phyloP scores from a whole-genome alignment of 2,888 invertebrate genomes.

The Zaprionus lineosus region DNA sequence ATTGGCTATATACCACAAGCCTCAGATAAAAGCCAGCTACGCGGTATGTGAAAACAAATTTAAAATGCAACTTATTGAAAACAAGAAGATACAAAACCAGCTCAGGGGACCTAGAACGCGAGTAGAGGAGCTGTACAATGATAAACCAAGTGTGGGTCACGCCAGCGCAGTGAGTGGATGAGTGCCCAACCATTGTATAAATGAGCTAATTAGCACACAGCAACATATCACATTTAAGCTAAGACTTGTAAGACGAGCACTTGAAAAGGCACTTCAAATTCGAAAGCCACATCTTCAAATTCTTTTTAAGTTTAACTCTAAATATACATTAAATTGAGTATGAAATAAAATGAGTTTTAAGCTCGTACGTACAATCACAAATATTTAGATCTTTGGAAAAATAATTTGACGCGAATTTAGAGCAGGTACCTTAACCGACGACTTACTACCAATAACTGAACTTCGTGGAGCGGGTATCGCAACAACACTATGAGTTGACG shows the following conservation, averaged over 20 bases:
- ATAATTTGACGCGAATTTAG: constrained; percentile 20
- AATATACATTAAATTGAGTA: too few species aligned
- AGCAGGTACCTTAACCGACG: constrained; percentile 36
- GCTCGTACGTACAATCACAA: constrained; percentile 35
- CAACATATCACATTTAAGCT: constrained; percentile 9
- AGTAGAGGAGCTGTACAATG: constrained; percentile 27
- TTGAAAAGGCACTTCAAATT: constrained; percentile 28
- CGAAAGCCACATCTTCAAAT: not conserved
- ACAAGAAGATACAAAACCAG: constrained; percentile 57
- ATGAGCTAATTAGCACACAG: constrained; percentile 40
- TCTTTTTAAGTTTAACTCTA: too few species aligned
- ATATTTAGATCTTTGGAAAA: too few species aligned
- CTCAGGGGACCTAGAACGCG: too few species aligned
- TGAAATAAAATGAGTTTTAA: too few species aligned
- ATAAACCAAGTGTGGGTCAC: constrained; percentile 26
- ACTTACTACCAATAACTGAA: constrained; percentile 60
- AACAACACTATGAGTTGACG: constrained; percentile 40
- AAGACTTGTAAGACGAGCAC: too few species aligned
- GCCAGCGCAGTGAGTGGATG: constrained; percentile 32
- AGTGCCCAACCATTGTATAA: constrained; percentile 2
- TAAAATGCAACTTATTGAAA: constrained; percentile 41
- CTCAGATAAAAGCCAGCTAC: constrained; percentile 22
- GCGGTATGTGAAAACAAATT: constrained; percentile 49
- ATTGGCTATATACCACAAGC: constrained; percentile 46
- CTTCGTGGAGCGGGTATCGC: constrained; percentile 20